These are phyloP conservation scores for Cinclus cinclus DNA, from an alignment of 2,113 vertebrate genomes.

Conservation along the genomic window DNA sequence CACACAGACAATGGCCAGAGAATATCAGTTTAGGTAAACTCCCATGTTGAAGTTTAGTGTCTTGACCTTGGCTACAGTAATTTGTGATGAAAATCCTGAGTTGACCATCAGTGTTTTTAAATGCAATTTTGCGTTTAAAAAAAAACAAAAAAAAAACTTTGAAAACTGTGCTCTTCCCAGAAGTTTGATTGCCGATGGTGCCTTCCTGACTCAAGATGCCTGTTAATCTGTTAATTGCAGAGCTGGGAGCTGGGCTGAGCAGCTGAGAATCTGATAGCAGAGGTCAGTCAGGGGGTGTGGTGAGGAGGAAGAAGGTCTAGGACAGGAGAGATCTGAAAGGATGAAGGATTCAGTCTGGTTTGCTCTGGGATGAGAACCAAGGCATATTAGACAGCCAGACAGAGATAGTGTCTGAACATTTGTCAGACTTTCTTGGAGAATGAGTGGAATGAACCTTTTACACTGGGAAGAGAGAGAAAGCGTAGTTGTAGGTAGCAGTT, in stretches of 20 bases:
- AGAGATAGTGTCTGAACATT: not conserved
- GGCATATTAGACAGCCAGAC: not conserved
- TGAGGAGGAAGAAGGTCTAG: not conserved
- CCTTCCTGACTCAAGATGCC: not conserved
- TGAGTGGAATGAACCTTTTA: not conserved
- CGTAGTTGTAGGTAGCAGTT: not conserved
- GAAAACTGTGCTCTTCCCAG: not conserved
- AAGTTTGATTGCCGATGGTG: not conserved
- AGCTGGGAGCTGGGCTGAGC: not conserved
- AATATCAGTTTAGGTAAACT: not conserved
- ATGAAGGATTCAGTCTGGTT: not conserved
- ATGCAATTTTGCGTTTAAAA: not conserved
- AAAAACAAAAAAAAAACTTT: not conserved
- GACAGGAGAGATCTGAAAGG: not conserved
- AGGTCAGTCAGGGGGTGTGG: not conserved
- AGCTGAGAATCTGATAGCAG: not conserved
- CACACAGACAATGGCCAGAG: not conserved
- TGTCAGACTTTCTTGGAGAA: not conserved
- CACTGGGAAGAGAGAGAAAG: not conserved
- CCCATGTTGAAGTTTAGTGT: not conserved
- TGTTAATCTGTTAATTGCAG: not conserved
- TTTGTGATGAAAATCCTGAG: not conserved
- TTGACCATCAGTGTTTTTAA: not conserved
- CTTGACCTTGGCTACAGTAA: not conserved
- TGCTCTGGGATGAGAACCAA: not conserved